A percentile compares a stretch with the other conserved stretches of the same genome.
Evolutionary conservation across 2,113 vertebrate genomes (phyloP).

Genomic region (Rousettus leschenaultii): DNA sequence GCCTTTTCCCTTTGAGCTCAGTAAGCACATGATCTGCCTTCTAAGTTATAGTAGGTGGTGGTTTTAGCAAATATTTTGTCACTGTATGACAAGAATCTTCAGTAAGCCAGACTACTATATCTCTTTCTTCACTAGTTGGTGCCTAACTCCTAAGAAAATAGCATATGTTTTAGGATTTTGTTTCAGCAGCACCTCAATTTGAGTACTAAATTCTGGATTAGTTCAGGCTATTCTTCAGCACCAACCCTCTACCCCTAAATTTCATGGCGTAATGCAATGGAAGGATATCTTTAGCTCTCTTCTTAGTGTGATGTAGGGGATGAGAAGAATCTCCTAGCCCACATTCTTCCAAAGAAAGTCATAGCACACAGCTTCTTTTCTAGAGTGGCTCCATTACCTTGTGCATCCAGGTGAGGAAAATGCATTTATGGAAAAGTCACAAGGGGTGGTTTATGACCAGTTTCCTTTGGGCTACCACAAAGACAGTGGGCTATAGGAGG

Average conservation of each 20-base stretch:
- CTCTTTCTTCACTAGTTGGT: not conserved
- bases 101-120: not conserved
- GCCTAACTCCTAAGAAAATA: not conserved
- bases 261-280: not conserved
- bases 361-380: not conserved
- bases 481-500: not conserved
- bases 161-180: not conserved
- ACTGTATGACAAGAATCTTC: not conserved
- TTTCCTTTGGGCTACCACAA: not conserved
- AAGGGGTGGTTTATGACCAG: not conserved
- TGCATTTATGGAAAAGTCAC: not conserved
- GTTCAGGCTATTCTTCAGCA: not conserved
- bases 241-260: not conserved
- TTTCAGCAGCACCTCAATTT: not conserved
- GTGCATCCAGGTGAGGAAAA: not conserved
- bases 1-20: not conserved
- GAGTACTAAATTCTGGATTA: not conserved
- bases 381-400: not conserved
- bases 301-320: not conserved
- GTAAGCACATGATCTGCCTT: not conserved
- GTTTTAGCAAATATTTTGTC: not conserved
- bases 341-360: not conserved
- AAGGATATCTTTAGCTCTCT: not conserved
- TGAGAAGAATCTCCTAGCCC: not conserved
- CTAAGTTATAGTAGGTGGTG: not conserved